Conservation (phyloP, 1,140 invertebrate genomes). For the Acyrthosiphon pisum region DNA sequence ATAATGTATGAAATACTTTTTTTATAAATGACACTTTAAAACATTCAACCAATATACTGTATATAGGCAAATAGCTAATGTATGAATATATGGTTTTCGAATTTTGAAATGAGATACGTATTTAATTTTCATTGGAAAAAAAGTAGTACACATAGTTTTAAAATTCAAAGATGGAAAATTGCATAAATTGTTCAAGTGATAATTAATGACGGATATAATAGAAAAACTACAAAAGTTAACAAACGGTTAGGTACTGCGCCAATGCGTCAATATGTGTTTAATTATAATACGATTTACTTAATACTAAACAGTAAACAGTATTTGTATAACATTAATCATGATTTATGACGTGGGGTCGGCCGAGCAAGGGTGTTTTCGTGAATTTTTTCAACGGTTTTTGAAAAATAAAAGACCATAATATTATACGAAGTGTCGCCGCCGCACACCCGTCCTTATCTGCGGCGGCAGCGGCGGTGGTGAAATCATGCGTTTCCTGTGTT, state of each 20-base stretch:
- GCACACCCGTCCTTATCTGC: background rate
- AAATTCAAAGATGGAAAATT: background rate
- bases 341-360: background rate
- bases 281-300: background rate
- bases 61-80: background rate
- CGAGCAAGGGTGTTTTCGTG: background rate
- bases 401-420: background rate
- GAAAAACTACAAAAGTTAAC: background rate
- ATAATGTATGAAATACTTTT: background rate
- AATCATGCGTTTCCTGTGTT: conserved; percentile 51
- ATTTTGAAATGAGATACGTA: background rate
- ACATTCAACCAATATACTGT: background rate
- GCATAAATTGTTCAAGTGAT: background rate
- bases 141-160: background rate
- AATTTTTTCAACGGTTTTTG: background rate
- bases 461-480: background rate
- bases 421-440: background rate
- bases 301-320: background rate
- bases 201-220: background rate
- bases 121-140: background rate
- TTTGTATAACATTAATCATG: background rate
- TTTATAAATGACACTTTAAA: background rate
- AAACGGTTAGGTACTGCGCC: background rate
- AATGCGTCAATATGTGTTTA: no score
- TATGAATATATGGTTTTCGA: background rate